These are phyloP conservation scores for Pseudorhiza aurosa DNA, from an alignment of 30 jellyfish, hydroid and myxozoan genomes.

Conservation along the genomic window DNA sequence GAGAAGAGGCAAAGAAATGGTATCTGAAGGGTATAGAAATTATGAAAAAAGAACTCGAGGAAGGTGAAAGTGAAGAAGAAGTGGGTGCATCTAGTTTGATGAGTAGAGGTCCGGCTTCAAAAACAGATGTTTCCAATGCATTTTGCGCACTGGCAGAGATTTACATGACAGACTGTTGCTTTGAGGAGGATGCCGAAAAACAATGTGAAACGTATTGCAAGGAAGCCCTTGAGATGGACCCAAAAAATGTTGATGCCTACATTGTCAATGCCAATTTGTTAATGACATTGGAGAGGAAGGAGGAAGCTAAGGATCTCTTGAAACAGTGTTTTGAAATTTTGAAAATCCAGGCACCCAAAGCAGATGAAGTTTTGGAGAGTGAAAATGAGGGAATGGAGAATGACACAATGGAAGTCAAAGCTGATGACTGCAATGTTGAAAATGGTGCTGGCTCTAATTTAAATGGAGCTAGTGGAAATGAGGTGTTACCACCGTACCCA, in stretches of 20 bases:
- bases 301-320: conserved; percentile 62
- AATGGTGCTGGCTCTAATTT: neutral
- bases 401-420: neutral
- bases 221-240: conserved; percentile 69
- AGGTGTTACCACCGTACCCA: conserved; percentile 54
- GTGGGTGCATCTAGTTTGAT: neutral
- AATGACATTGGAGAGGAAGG: conserved; percentile 68
- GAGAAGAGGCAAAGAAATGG: conserved; percentile 79
- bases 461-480: conserved; percentile 18
- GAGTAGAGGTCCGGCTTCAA: neutral
- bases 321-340: conserved; percentile 55
- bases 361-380: neutral
- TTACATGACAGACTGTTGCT: conserved; percentile 92
- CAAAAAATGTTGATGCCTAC: conserved; percentile 78
- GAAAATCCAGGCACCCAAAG: neutral
- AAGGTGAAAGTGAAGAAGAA: neutral
- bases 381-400: conserved; percentile 31
- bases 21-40: conserved; percentile 84
- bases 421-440: neutral
- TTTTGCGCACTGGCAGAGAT: conserved; percentile 94
- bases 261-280: conserved; percentile 76
- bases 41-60: conserved; percentile 55
- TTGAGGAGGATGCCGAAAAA: conserved; percentile 85
- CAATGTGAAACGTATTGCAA: conserved; percentile 80
- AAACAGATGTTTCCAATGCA: conserved; percentile 77